Evolutionary conservation across 2,797 vertebrate species (phyloP), one percentile per base, ranked within the genome.

Genomic region (Sebastes matsubarae): DNA sequence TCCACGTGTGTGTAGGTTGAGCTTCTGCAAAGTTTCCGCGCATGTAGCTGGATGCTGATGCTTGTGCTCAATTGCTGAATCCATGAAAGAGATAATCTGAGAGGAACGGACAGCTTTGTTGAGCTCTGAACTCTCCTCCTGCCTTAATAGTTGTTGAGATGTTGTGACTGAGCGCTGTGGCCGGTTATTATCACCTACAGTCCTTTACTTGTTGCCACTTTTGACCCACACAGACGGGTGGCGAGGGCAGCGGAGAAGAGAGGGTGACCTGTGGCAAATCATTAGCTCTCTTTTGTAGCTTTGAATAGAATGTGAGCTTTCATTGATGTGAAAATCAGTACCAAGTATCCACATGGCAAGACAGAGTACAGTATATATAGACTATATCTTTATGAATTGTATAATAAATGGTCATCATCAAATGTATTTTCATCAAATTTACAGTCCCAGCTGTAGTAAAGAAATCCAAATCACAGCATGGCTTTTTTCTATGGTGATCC

Each of bases 171-270:
- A 82, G 76, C 30, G 5, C 30, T 59, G 24, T 18, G 32, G 36
- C 58, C 76, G 66, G 72, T 85, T 82, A 81, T 88, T 85, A 81
- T 79, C 71, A 59, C 83, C 60, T 70, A 59, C 74, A 54, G 70
- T 69, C 71, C 66, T 80, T 80, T 77, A 72, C 76, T 77, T 59
- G 34, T 27, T 12, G 59, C 59, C 68, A 84, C 25, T 86, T 87
- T 83, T 67, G 61, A 72, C 63, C 65, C 63, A 50, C 20, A 75
- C 55, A 12, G 22, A 52, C 9, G 52, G 78, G 50, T 63, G 57
- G 61, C 5, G 6, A 79, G 54, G 34, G 34, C 67, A 59, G 50
- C 14, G 11, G 13, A 73, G 52, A 64, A n/a, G n/a, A 16, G 46
- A 69, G 16, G 25, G 6, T 52, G 65, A 75, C 72, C 61, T 65